These are phyloP conservation scores for Venusia cambrica DNA, from an alignment of 2,888 invertebrate species.

Conservation along the genomic window DNA sequence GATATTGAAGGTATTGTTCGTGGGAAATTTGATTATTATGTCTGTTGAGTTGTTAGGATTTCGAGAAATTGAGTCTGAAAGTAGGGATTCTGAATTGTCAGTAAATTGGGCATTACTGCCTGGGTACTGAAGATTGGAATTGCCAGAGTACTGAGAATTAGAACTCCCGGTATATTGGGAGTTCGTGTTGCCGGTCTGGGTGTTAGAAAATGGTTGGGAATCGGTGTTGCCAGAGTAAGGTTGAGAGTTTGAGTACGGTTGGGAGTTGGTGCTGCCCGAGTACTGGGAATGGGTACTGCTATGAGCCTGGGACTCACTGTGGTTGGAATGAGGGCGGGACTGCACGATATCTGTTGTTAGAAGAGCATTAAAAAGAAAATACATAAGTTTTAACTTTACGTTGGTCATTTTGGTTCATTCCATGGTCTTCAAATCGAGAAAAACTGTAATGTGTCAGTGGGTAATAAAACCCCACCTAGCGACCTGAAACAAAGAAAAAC, in stretches of 20 bases:
- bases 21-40: slow-evolving; percentile 49
- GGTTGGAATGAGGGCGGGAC: slow-evolving; percentile 57
- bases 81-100: slow-evolving; percentile 1
- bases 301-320: slow-evolving; percentile 24
- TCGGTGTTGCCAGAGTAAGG: slow-evolving; percentile 9
- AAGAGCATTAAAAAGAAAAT: slow-evolving; percentile 61
- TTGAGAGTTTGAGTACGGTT: slow-evolving; percentile 9
- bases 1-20: slow-evolving; percentile 58
- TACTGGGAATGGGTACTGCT: slow-evolving; percentile 22
- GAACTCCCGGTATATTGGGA: too few species aligned
- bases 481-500: slow-evolving; percentile 47
- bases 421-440: slow-evolving; percentile 34
- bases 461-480: slow-evolving; percentile 27
- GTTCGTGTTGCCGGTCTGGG: slow-evolving; percentile 9
- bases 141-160: slow-evolving; percentile 6
- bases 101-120: slow-evolving; percentile 5
- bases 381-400: slow-evolving; percentile 75
- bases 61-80: slow-evolving; percentile 3
- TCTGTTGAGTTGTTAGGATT: slow-evolving; percentile 34
- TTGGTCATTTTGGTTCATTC: slow-evolving; percentile 64
- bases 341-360: slow-evolving; percentile 63
- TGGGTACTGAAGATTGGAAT: slow-evolving; percentile 8
- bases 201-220: too few species aligned
- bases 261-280: slow-evolving; percentile 18
- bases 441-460: slow-evolving; percentile 30